Base-by-base conservation (phyloP, 2,113 vertebrate species). In the Prunella fulvescens region DNA sequence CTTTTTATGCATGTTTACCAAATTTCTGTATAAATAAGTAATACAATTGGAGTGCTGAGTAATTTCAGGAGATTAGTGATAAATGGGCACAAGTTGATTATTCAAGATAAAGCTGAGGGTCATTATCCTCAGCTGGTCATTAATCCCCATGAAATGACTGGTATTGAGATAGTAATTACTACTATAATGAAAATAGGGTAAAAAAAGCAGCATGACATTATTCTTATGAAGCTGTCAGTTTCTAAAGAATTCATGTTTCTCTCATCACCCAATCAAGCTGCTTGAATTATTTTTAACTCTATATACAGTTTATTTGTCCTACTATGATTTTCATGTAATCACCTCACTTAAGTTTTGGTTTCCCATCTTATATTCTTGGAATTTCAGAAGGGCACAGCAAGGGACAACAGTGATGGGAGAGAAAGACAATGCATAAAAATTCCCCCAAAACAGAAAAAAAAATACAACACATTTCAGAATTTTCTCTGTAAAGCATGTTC, bases 71-170 rank as follows among this genome's bases (percentile, higher is more conserved):
- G 74, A 96, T 95, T 80, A 92, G 76, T 84, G 86, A 95, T 76
- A 65, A 87, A 90, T 69, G 78, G 62, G 70, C 88, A 96, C 74
- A 37, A 87, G 85, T n/a, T 85, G 88, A 88, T 95, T 92, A 81
- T 40, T 79, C 89, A 57, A 77, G 79, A 88, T 73, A 97, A 74
- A 96, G 69, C 70, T 61, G 90, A 93, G 73, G 54, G 76, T 95
- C 93, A 93, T 88, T 97, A 96, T 96, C 82, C 82, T 72, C 76
- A 96, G 73, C 69, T 81, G 94, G 19, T 90, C 88, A 96, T 95
- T 92, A 96, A 80, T 88, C 77, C 64, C 85, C 81, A 94, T 88
- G 93, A 96, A 92, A 96, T 86, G 60, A 80, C 86, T 81, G 86
- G 69, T 80, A 79, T 70, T 74, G 89, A 93, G 79, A 89, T 57